Evolutionary conservation across 1,140 invertebrate genomes (phyloP).

Genomic region (Papilio aristodemus): DNA sequence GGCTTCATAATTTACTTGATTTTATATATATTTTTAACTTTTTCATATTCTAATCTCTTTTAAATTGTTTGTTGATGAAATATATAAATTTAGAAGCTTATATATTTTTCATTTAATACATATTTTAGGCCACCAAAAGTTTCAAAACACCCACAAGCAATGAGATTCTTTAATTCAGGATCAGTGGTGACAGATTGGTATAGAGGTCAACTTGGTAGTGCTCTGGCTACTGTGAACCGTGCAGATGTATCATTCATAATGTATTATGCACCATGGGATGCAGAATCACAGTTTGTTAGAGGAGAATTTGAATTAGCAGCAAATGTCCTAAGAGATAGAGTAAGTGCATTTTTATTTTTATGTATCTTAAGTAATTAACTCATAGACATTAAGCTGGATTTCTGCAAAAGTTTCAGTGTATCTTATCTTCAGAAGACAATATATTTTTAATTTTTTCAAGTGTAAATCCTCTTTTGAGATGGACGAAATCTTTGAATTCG

Average conservation of each 20-base stretch:
- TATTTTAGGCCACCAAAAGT: constrained; percentile 84
- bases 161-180: constrained; percentile 85
- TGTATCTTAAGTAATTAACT: no score
- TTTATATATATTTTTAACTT: no score
- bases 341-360: constrained; percentile 57
- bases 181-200: constrained; percentile 88
- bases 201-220: constrained; percentile 84
- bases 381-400: no score
- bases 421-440: no score
- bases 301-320: constrained; percentile 88
- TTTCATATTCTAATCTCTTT: constrained; percentile 3
- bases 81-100: background rate
- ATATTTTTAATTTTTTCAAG: no score
- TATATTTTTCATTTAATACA: constrained; percentile 17
- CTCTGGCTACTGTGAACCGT: constrained; percentile 82
- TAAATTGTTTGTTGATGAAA: no score
- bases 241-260: constrained; percentile 89
- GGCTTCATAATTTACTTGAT: constrained; percentile 32
- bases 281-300: constrained; percentile 86
- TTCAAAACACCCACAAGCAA: constrained; percentile 83
- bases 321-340: constrained; percentile 85
- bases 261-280: constrained; percentile 95
- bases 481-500: no score
- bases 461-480: no score
- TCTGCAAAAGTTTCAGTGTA: no score